A percentile compares a stretch with the other conserved stretches of the same genome.
These are phyloP conservation scores for Helostoma temminkii DNA, from an alignment of 2,797 vertebrate species.

Conservation along the genomic window DNA sequence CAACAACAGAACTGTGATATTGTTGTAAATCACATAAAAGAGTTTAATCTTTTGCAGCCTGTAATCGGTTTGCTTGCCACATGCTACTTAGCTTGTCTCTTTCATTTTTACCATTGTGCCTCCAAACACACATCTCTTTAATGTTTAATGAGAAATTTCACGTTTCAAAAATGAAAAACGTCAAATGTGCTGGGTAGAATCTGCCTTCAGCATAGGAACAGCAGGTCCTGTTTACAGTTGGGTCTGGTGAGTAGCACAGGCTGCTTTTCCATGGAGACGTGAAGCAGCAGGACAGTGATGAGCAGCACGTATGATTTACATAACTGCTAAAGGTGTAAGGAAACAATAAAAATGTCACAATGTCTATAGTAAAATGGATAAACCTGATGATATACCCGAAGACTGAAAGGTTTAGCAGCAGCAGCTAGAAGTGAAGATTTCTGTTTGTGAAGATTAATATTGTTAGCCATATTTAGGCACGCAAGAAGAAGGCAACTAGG, in stretches of 20 bases:
- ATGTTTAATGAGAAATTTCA: constrained; percentile 1
- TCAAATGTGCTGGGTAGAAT: not conserved
- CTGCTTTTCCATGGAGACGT: constrained; percentile 21
- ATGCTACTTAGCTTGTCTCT: not conserved
- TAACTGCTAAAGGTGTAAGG: not conserved
- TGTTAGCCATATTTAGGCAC: too few species aligned
- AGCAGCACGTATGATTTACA: constrained; percentile 8
- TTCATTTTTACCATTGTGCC: not conserved
- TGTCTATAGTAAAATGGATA: not conserved
- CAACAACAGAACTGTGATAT: not conserved
- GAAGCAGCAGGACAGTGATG: constrained; percentile 7
- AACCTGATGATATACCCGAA: not conserved
- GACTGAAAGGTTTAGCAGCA: not conserved
- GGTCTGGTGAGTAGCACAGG: not conserved
- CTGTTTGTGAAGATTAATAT: too few species aligned
- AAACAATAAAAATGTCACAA: not conserved
- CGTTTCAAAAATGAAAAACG: not conserved
- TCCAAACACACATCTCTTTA: not conserved
- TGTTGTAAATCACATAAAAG: not conserved
- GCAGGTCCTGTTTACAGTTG: constrained; percentile 38
- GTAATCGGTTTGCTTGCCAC: not conserved
- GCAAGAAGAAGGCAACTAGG: too few species aligned
- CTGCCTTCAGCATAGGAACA: constrained; percentile 20
- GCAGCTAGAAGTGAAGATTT: not conserved
- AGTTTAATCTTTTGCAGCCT: constrained; percentile 7